Conservation (phyloP, 2,888 invertebrate species). For the Laspeyria flexula region DNA sequence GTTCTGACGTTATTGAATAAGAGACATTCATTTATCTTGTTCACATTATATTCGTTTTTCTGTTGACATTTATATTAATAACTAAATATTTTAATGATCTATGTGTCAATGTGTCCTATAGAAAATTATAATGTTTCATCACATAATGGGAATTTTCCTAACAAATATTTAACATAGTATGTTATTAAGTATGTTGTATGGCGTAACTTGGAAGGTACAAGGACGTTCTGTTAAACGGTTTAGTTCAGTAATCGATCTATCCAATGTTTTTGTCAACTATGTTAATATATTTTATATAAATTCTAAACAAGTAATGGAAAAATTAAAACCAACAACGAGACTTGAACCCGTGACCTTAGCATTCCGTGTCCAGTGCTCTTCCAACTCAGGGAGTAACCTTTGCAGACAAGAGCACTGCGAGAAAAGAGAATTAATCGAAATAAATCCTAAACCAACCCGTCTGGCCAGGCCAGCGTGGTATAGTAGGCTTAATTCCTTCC, state of each 20-base stretch:
- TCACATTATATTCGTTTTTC: background rate
- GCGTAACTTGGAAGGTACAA: constrained; percentile 28
- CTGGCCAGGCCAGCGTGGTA: too few relatives aligned
- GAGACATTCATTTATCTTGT: background rate
- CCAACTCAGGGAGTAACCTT: too few relatives aligned
- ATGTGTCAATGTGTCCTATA: background rate
- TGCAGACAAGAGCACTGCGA: too few relatives aligned
- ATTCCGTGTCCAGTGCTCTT: too few relatives aligned
- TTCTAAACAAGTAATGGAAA: too few relatives aligned
- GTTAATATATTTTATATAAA: too few relatives aligned
- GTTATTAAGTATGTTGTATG: constrained; percentile 15
- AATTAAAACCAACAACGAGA: too few relatives aligned
- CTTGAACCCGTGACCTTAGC: too few relatives aligned
- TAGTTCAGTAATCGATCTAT: background rate
- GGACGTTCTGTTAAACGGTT: constrained; percentile 21
- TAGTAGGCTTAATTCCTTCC: too few relatives aligned
- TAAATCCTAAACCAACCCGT: too few relatives aligned
- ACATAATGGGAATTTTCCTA: constrained; percentile 27
- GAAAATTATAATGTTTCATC: constrained; percentile 21
- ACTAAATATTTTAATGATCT: background rate
- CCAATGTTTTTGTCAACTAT: too few relatives aligned
- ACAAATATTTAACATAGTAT: constrained; percentile 17
- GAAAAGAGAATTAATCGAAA: too few relatives aligned
- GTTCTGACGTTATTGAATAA: background rate
- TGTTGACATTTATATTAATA: background rate